Conservation (phyloP, 37 sponge, comb jelly and placozoan species). For the Bolinopsis microptera region DNA sequence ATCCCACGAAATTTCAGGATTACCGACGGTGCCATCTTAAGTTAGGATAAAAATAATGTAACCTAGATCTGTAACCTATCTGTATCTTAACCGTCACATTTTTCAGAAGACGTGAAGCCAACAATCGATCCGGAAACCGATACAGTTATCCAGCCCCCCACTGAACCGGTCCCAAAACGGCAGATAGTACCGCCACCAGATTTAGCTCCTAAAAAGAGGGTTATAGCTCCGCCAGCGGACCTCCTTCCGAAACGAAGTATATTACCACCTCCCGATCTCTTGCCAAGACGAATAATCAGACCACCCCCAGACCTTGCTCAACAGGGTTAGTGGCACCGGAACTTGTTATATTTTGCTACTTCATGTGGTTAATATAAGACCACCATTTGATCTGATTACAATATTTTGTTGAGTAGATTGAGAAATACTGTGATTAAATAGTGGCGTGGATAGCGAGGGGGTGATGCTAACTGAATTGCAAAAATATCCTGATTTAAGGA, state of each 20-base stretch:
- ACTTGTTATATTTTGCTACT: background rate
- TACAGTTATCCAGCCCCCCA: background rate
- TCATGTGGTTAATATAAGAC: too few species aligned
- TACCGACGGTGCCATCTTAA: too few species aligned
- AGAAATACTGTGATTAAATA: too few species aligned
- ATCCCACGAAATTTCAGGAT: too few species aligned
- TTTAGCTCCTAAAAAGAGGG: conserved; percentile 10
- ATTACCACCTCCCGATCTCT: background rate
- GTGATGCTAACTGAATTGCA: too few species aligned
- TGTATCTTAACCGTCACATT: too few species aligned
- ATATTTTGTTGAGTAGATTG: too few species aligned
- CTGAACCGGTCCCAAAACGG: background rate
- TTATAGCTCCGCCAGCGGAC: background rate
- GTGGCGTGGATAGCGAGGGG: too few species aligned
- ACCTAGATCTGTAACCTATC: too few species aligned
- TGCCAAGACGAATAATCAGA: background rate
- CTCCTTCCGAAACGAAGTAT: background rate
- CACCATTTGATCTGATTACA: too few species aligned
- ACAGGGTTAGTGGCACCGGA: background rate
- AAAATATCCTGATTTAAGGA: too few species aligned
- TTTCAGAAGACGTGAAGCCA: background rate
- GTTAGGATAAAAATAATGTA: too few species aligned
- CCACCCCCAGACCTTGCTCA: conserved; percentile 45
- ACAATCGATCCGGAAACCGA: background rate
- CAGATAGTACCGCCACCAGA: background rate